Evolutionary conservation across 2,888 invertebrate species (phyloP).

Genomic region (Didymodactylos carnosus): DNA sequence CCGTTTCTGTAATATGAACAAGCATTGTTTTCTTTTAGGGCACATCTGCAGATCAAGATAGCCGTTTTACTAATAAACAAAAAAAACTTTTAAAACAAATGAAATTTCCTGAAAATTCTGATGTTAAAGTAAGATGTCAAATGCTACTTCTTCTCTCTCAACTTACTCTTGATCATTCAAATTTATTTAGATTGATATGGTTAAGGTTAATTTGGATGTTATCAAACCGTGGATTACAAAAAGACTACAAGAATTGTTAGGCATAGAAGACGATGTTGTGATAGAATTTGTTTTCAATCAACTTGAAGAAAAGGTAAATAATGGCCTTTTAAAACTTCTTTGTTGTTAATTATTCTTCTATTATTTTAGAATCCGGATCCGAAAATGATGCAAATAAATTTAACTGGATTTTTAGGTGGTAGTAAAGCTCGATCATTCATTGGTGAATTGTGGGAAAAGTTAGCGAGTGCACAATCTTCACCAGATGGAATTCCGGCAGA

Average conservation of each 20-base stretch:
- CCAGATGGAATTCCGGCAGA: conserved; percentile 75
- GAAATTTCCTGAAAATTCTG: conserved; percentile 83
- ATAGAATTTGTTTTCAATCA: conserved; percentile 97
- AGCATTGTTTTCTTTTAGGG: conserved; percentile 46
- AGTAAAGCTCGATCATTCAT: conserved; percentile 91
- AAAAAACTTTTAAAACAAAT: conserved; percentile 95
- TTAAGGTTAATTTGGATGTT: conserved; percentile 86
- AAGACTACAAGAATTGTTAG: conserved; percentile 79
- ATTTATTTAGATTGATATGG: conserved; percentile 66
- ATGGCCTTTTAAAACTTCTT: conserved; percentile 44
- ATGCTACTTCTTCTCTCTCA: too few relatives aligned
- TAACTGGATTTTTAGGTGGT: conserved; percentile 94
- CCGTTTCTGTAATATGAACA: background rate
- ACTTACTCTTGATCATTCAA: background rate
- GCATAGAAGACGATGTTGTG: conserved; percentile 95
- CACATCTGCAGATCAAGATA: conserved; percentile 93
- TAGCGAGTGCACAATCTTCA: conserved; percentile 82
- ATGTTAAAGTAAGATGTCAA: conserved; percentile 45
- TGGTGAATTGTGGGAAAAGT: conserved; percentile 83
- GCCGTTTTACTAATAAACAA: conserved; percentile 95
- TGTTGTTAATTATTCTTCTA: background rate
- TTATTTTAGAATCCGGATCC: conserved; percentile 53
- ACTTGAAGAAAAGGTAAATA: conserved; percentile 54
- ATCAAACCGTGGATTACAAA: conserved; percentile 97
- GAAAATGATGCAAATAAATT: conserved; percentile 95